These are phyloP conservation scores for Steatornis caripensis DNA, from an alignment of 2,113 vertebrate genomes.

Conservation along the genomic window DNA sequence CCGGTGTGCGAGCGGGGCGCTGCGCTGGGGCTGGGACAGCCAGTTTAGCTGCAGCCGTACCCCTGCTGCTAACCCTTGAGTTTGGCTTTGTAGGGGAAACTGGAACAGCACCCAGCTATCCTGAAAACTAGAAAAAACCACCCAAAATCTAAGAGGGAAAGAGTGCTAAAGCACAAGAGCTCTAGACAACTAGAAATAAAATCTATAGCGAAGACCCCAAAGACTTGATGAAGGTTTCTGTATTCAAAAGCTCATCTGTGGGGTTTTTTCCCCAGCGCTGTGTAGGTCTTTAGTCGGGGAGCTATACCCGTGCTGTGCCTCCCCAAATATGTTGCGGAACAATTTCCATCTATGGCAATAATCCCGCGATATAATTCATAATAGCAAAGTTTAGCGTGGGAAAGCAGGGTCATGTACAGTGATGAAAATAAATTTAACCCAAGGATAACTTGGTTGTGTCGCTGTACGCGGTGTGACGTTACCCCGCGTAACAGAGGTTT, in stretches of 20 bases:
- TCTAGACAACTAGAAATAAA: neutral
- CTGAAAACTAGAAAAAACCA: neutral
- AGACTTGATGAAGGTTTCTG: neutral
- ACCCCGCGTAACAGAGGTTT: neutral
- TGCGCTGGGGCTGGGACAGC: neutral
- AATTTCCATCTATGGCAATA: neutral
- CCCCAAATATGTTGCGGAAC: neutral
- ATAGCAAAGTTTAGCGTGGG: neutral
- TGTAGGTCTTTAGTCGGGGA: neutral
- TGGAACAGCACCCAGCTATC: neutral
- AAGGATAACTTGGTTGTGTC: neutral
- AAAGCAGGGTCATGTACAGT: accelerated
- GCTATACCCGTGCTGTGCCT: accelerated
- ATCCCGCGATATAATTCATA: neutral
- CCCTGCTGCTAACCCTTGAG: neutral
- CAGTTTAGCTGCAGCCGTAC: neutral
- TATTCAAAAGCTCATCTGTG: neutral
- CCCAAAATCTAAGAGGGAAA: neutral
- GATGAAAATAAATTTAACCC: neutral
- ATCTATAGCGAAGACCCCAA: neutral
- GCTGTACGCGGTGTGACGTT: neutral
- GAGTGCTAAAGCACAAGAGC: neutral
- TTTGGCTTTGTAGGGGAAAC: neutral
- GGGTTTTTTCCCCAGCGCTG: neutral
- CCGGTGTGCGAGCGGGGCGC: neutral